A percentile compares a stretch with the other conserved stretches of the same genome.
Conservation (phyloP, 2,888 invertebrate species). For the Watsonalla cultraria region DNA sequence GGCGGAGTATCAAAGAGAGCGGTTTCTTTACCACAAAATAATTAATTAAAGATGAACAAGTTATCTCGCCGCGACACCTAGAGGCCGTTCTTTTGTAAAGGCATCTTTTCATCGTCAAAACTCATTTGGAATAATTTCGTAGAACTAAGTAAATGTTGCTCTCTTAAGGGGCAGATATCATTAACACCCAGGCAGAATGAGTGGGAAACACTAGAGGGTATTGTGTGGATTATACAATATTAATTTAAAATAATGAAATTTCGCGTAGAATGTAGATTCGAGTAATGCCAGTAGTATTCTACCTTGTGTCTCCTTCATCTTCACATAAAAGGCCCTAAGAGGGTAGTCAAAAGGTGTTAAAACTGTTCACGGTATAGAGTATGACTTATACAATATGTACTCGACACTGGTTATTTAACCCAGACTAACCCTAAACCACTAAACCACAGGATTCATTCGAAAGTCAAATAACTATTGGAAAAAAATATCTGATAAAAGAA, state of each 20-base stretch:
- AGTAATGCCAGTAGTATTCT: too few species aligned
- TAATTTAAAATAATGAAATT: constrained; percentile 8
- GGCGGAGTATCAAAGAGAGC: constrained; percentile 61
- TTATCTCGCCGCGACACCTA: constrained; percentile 76
- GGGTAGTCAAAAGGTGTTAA: too few species aligned
- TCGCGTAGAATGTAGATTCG: too few species aligned
- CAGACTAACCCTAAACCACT: too few species aligned
- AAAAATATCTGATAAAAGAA: too few species aligned
- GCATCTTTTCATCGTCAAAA: constrained; percentile 76
- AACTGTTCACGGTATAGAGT: too few species aligned
- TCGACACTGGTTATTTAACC: too few species aligned
- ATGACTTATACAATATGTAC: too few species aligned
- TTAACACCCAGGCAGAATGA: constrained; percentile 59
- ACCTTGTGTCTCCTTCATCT: too few species aligned
- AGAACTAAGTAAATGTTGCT: constrained; percentile 77
- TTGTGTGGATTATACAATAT: constrained; percentile 9
- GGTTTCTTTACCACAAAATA: constrained; percentile 70
- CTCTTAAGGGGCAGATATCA: constrained; percentile 75
- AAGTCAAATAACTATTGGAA: too few species aligned
- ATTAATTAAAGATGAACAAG: constrained; percentile 75
- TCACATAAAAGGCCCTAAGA: too few species aligned
- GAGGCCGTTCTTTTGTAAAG: constrained; percentile 68
- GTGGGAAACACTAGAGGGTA: constrained; percentile 10
- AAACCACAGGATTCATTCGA: too few species aligned
- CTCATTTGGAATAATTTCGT: constrained; percentile 78